Evolutionary conservation across 2,797 vertebrate genomes (phyloP).

Genomic region (Benthosema pterotum): DNA sequence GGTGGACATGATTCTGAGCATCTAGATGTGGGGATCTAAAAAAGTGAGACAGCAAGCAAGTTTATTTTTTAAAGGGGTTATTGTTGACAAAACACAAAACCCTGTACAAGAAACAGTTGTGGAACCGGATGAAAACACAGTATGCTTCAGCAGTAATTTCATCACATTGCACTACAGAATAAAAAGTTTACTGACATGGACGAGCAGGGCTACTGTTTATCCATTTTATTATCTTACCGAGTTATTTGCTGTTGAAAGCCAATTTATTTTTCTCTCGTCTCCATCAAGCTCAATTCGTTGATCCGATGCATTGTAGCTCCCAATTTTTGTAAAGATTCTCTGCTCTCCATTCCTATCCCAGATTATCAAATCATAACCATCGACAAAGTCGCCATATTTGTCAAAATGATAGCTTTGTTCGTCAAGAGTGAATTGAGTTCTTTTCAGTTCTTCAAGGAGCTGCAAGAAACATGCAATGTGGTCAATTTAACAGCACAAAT

Average conservation of each 20-base stretch:
- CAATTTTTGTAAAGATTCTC: slow-evolving; percentile 48
- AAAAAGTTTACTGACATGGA: too few species aligned
- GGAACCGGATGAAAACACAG: too few species aligned
- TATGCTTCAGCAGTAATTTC: too few species aligned
- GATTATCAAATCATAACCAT: slow-evolving; percentile 67
- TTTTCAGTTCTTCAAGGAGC: slow-evolving; percentile 70
- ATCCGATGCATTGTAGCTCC: slow-evolving; percentile 42
- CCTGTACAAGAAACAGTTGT: too few species aligned
- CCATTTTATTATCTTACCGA: slow-evolving; percentile 32
- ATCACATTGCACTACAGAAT: too few species aligned
- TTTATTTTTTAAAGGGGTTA: too few species aligned
- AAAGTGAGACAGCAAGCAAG: neutral
- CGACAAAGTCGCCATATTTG: slow-evolving; percentile 56
- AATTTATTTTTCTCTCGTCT: slow-evolving; percentile 3
- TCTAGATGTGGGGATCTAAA: slow-evolving; percentile 60
- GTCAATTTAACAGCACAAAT: too few species aligned
- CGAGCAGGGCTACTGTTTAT: too few species aligned
- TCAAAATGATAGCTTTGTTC: slow-evolving; percentile 56
- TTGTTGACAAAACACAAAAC: too few species aligned
- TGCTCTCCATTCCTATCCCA: slow-evolving; percentile 51
- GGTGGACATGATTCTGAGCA: slow-evolving; percentile 66
- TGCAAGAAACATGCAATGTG: slow-evolving; percentile 33
- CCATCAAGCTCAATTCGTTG: slow-evolving; percentile 1
- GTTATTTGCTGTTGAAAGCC: slow-evolving; percentile 37
- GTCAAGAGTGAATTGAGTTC: slow-evolving; percentile 41